Base-by-base conservation (phyloP, 2,797 vertebrate species). In the Catostomus latipinnis region DNA sequence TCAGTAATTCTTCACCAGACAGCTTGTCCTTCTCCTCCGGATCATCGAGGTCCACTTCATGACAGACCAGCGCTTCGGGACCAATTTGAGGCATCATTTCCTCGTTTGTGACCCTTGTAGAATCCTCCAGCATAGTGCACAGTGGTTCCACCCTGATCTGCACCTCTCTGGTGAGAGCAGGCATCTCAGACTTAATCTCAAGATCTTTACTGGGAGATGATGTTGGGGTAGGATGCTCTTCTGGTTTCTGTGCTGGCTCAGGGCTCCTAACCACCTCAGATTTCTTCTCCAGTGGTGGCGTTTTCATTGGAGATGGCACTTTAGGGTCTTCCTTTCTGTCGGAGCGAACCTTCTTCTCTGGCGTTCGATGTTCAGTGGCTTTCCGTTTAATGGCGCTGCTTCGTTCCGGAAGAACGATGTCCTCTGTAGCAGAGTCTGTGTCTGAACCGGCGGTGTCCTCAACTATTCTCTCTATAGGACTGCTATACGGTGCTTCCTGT, bases 41-140 rank as follows among this genome's bases (percentile, higher is more conserved):
- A 84, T 99, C 98, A 8, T 98, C 98, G 85, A 99, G 91, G 89
- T 99, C 98, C 0, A 99, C 97, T 83, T 99, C 98, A 2, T 99
- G 96, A 87, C 98, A 99, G 63, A 99, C 94, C 78, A 99, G 88
- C 0, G 96, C 95, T 71, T 99, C 97, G 0, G 96, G 96, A 1
- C 96, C 98, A 0, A 99, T 98, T 87, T 96, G 94, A 1, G 96
- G 95, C 93, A 97, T 95, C 0, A 89, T 52, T 50, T 97, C 96
- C 8, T 96, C 94, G 0, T 92, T 91, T 0, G 81, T 70, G 83
- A 76, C 91, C 82, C 0, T 90, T 82, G 61, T 83, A 81, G 72
- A 77, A 60, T 61, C 90, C 0, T 91, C 88, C 1, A 81, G 62
- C 46, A 65, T 34, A 13, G 73, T 53, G 43, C 69, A 79, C 49